phyloP scores from a whole-genome alignment of 1,140 invertebrate species.

The Adoxophyes honmai region DNA sequence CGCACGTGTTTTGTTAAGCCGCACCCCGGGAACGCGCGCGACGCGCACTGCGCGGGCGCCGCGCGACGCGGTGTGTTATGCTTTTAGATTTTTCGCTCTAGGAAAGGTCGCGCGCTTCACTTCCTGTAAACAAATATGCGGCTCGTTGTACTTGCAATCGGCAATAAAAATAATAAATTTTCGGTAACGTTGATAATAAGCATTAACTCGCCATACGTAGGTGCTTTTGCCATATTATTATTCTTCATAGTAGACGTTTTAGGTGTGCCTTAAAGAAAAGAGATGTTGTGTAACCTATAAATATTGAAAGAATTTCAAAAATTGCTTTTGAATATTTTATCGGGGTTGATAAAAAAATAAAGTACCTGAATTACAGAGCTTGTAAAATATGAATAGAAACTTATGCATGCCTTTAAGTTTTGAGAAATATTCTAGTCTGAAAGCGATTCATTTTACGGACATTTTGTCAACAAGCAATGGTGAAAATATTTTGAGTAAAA shows the following conservation, averaged over 20 bases:
- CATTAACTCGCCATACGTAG: not conserved
- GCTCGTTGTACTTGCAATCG: not conserved
- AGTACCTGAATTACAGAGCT: conserved; percentile 11
- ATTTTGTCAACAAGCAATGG: not conserved
- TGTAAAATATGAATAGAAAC: not conserved
- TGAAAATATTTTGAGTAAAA: not conserved
- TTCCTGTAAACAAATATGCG: conserved; percentile 7
- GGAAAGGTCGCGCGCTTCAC: not conserved
- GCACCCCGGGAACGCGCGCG: no score
- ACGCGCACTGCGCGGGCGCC: not conserved
- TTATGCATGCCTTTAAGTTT: not conserved
- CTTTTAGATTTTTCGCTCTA: not conserved
- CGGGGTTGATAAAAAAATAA: not conserved
- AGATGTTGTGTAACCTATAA: not conserved
- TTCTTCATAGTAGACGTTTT: conserved; percentile 3
- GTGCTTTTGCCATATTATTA: conserved; percentile 4
- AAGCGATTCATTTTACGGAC: not conserved
- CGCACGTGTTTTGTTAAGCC: no score
- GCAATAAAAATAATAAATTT: no score
- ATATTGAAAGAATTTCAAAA: no score
- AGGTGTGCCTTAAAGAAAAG: conserved; percentile 13
- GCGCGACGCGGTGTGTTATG: not conserved
- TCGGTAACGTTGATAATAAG: not conserved
- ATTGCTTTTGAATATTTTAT: no score
- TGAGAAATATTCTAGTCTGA: not conserved